Conservation (phyloP, 2,888 invertebrate genomes). For the Ochlodes sylvanus region DNA sequence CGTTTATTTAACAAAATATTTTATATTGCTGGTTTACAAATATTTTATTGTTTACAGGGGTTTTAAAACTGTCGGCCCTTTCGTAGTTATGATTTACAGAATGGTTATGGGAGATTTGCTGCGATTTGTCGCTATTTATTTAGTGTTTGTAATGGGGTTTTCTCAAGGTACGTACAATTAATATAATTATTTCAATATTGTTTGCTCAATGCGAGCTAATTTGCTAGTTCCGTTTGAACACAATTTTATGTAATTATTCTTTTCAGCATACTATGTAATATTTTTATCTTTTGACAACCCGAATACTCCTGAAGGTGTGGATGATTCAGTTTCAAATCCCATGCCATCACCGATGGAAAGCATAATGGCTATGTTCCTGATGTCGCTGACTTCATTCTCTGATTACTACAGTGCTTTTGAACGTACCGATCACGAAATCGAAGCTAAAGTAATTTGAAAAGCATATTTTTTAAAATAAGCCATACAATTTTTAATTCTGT, state of each 20-base stretch:
- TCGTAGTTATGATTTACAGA: conserved; percentile 99
- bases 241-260: no score
- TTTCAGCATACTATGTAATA: no score
- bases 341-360: conserved; percentile 97
- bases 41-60: conserved; percentile 87
- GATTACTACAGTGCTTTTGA: conserved; percentile 97
- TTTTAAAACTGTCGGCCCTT: conserved; percentile 98
- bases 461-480: no score
- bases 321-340: conserved; percentile 93
- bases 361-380: conserved; percentile 98
- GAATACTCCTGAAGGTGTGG: conserved; percentile 91
- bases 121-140: conserved; percentile 97
- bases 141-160: conserved; percentile 98
- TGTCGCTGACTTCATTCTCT: conserved; percentile 98
- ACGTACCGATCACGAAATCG: conserved; percentile 93
- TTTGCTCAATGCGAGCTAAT: no score
- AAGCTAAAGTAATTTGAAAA: conserved; percentile 89
- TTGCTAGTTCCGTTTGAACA: no score
- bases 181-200: no score
- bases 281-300: conserved; percentile 72
- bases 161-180: conserved; percentile 90
- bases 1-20: no score
- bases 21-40: no score
- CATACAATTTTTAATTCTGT: no score
- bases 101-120: conserved; percentile 99